Percentiles rank a stretch among this genome's conserved stretches.
These are phyloP conservation scores for Gnathonemus echidnorhynchus DNA, from an alignment of 2,113 vertebrate species.

Conservation along the genomic window DNA sequence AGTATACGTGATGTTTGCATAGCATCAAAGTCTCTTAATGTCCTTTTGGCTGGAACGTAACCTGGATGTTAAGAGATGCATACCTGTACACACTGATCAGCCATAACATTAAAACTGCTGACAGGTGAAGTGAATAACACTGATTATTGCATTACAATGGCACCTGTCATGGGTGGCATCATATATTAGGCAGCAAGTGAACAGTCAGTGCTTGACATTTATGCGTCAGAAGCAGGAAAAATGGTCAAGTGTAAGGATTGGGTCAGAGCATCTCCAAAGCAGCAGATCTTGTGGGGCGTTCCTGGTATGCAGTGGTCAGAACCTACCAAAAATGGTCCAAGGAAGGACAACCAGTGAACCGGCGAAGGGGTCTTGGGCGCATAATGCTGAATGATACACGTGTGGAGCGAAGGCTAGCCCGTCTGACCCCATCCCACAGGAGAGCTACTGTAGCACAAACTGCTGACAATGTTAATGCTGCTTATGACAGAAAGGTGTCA, in stretches of 20 bases:
- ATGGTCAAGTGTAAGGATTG: background rate
- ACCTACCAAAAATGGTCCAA: background rate
- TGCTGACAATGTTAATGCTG: background rate
- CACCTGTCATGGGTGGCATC: background rate
- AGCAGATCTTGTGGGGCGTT: background rate
- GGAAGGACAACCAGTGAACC: background rate
- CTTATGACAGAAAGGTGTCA: background rate
- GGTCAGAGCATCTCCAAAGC: background rate
- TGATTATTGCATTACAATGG: background rate
- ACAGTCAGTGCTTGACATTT: background rate
- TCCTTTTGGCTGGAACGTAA: background rate
- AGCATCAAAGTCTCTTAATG: background rate
- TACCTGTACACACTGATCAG: background rate
- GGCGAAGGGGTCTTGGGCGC: background rate
- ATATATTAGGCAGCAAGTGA: background rate
- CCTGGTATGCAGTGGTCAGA: background rate
- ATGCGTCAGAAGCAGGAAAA: background rate
- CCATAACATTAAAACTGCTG: too few species aligned
- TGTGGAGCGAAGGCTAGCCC: background rate
- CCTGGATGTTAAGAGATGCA: background rate
- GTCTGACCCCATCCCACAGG: background rate
- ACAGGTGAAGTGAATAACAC: too few species aligned
- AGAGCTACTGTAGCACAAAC: background rate
- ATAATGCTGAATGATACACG: background rate
- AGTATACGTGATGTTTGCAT: background rate